Evolutionary conservation across 2,113 vertebrate genomes (phyloP).

Genomic region (Helogale parvula): DNA sequence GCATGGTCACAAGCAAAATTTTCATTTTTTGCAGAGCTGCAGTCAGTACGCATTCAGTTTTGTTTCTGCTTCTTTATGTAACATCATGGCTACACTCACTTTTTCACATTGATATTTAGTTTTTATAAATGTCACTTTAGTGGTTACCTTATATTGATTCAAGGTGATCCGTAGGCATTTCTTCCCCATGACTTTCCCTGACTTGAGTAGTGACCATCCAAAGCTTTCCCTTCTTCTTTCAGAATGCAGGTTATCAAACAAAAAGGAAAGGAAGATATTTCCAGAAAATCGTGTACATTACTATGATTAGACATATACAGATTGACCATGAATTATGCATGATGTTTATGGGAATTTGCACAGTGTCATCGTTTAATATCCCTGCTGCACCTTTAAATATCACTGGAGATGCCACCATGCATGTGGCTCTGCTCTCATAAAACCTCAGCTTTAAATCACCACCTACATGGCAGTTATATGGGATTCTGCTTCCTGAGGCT

Average conservation of each 20-base stretch:
- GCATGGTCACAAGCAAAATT: neutral
- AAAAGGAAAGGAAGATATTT: neutral
- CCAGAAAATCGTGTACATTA: neutral
- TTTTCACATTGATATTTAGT: neutral
- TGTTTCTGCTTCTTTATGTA: neutral
- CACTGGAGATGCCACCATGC: neutral
- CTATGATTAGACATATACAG: neutral
- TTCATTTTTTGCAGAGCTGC: neutral
- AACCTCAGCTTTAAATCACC: conserved; percentile 16
- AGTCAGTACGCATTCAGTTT: neutral
- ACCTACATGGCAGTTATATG: neutral
- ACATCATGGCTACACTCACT: neutral
- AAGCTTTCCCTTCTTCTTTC: conserved; percentile 16
- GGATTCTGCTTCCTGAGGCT: conserved; percentile 28
- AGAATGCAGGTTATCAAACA: neutral
- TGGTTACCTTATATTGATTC: neutral
- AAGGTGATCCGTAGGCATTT: neutral
- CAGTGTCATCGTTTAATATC: neutral
- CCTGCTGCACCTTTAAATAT: neutral
- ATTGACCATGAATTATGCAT: conserved; percentile 5
- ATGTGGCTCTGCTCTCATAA: neutral
- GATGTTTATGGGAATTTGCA: conserved; percentile 14
- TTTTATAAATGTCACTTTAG: conserved; percentile 28
- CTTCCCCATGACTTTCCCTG: neutral
- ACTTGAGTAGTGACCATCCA: neutral